Evolutionary conservation across 1,140 invertebrate species (phyloP).

Genomic region (Leguminivora glycinivorella): DNA sequence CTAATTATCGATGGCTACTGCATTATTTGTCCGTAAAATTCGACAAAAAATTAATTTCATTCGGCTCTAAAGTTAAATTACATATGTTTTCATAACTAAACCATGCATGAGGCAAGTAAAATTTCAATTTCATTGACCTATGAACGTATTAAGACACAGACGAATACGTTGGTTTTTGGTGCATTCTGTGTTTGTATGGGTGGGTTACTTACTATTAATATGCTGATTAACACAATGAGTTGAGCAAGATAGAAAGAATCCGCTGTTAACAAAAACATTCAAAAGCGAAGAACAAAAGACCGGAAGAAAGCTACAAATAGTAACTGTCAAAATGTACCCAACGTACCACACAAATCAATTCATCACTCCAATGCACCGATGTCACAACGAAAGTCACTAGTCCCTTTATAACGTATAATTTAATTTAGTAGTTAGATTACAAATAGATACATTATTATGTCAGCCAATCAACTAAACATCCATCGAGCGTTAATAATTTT

Average conservation of each 20-base stretch:
- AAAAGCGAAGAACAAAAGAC: slow-evolving; percentile 33
- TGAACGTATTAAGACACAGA: not conserved
- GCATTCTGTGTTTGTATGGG: too few species aligned
- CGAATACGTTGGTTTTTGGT: slow-evolving; percentile 5
- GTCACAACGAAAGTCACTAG: slow-evolving; percentile 41
- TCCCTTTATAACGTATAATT: slow-evolving; percentile 47
- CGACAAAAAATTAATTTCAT: too few species aligned
- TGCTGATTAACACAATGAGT: slow-evolving; percentile 13
- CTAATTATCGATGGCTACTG: not conserved
- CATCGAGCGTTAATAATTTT: slow-evolving; percentile 24
- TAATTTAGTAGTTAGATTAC: slow-evolving; percentile 52
- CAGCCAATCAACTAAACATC: slow-evolving; percentile 25
- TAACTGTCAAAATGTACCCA: slow-evolving; percentile 71
- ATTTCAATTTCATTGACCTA: not conserved
- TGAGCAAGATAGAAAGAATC: slow-evolving; percentile 6
- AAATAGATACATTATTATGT: slow-evolving; percentile 13
- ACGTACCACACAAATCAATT: slow-evolving; percentile 56
- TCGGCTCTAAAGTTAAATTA: not conserved
- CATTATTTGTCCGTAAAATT: too few species aligned
- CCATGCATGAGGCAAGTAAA: not conserved
- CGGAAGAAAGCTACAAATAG: slow-evolving; percentile 30
- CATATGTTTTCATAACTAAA: not conserved
- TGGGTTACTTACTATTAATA: too few species aligned
- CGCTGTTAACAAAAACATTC: slow-evolving; percentile 26
- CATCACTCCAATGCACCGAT: slow-evolving; percentile 40